Evolutionary conservation across 2,113 vertebrate genomes (phyloP).

Genomic region (Hylia prasina): DNA sequence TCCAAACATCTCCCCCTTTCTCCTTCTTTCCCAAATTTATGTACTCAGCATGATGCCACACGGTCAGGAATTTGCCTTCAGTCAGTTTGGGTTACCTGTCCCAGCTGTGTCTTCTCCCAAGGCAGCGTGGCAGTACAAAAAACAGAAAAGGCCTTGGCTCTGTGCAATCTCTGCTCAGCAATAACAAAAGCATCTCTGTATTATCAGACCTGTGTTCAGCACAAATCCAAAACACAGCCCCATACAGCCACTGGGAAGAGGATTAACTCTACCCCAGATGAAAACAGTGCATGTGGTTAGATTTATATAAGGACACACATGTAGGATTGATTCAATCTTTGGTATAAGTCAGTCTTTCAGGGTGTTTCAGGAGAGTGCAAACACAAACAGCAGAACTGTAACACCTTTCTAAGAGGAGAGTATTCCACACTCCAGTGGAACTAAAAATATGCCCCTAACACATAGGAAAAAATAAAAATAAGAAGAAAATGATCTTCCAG

Average conservation of each 20-base stretch:
- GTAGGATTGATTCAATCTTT: background rate
- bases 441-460: background rate
- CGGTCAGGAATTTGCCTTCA: accelerated
- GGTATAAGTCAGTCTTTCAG: background rate
- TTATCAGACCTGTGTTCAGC: background rate
- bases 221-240: background rate
- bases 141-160: background rate
- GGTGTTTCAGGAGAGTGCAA: background rate
- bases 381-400: background rate
- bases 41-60: no score
- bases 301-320: background rate
- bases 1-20: no score
- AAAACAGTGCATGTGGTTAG: background rate
- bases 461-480: background rate
- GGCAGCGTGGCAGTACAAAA: background rate
- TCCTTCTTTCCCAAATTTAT: background rate
- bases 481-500: background rate
- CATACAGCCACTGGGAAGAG: background rate
- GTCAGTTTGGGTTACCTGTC: background rate
- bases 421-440: background rate
- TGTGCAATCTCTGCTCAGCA: background rate
- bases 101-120: background rate
- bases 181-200: background rate
- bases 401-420: background rate
- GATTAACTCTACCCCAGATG: background rate